Conservation (phyloP, 2,797 vertebrate species). For the Buceros bicornis region DNA sequence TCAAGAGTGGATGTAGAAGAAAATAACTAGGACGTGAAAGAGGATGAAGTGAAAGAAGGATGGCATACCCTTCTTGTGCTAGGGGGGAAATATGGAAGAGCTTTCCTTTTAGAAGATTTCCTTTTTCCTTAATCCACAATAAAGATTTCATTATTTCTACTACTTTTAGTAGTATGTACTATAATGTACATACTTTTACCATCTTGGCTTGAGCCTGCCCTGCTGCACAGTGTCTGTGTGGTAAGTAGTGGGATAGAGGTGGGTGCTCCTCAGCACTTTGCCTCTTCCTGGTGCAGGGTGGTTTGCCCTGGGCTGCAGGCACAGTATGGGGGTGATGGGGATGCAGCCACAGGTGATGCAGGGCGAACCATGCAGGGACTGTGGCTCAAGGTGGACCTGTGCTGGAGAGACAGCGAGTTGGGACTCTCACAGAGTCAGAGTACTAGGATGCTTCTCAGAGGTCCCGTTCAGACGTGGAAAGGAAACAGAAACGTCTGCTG, state of each 20-base stretch:
- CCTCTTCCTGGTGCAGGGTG: fast-evolving
- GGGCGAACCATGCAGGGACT: fast-evolving
- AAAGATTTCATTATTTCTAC: background rate
- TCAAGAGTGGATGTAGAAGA: background rate
- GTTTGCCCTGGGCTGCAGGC: background rate
- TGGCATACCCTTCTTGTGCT: background rate
- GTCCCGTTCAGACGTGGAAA: background rate
- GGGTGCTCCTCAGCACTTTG: fast-evolving
- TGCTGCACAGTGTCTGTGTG: background rate
- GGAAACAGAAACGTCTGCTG: background rate
- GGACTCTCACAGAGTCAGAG: fast-evolving
- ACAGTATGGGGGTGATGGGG: background rate
- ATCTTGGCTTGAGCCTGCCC: background rate
- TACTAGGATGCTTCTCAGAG: background rate
- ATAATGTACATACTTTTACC: background rate
- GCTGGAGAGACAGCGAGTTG: fast-evolving
- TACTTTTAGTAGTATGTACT: background rate
- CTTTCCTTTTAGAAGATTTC: background rate
- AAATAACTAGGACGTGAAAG: background rate
- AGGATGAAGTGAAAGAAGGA: background rate
- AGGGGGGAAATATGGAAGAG: background rate
- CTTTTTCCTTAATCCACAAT: too few species aligned
- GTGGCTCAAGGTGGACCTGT: background rate
- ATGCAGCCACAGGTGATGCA: fast-evolving
- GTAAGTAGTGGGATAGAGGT: background rate